Evolutionary conservation across 2,888 invertebrate species (phyloP).

Genomic region (Neoscelio sp.): DNA sequence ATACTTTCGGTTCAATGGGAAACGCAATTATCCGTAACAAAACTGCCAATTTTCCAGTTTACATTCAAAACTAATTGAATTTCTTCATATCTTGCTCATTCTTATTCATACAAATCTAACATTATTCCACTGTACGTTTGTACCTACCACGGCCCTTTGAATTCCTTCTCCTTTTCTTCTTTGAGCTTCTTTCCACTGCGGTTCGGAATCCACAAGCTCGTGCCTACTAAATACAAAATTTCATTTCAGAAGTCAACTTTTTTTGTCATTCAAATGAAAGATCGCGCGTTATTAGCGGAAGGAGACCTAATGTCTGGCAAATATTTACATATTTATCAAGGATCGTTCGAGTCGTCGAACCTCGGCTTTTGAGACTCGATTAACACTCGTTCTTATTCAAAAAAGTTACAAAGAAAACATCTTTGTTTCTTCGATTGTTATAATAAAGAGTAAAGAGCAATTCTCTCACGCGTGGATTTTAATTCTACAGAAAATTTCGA

Average conservation of each 20-base stretch:
- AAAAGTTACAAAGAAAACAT: no score
- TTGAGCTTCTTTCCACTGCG: conserved; percentile 95
- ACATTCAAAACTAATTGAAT: conserved; percentile 54
- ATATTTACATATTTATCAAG: no score
- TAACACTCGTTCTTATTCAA: no score
- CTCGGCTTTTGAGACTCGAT: no score
- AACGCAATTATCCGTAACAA: conserved; percentile 16
- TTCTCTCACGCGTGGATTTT: no score
- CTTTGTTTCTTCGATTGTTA: no score
- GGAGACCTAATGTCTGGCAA: not conserved
- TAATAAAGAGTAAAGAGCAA: no score
- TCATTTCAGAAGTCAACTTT: conserved; percentile 19
- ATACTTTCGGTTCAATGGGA: conserved; percentile 17
- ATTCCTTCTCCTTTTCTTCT: conserved; percentile 87
- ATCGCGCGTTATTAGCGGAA: conserved; percentile 4
- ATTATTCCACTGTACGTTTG: conserved; percentile 42
- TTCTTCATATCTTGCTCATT: conserved; percentile 45
- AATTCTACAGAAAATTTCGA: no score
- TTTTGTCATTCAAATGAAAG: conserved; percentile 26
- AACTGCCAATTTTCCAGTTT: conserved; percentile 32
- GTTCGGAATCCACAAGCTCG: conserved; percentile 93
- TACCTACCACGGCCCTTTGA: conserved; percentile 81
- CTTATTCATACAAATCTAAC: conserved; percentile 48
- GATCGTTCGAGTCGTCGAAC: no score
- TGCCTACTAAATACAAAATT: conserved; percentile 78